phyloP scores from a whole-genome alignment of 2,888 invertebrate species.

The Himalopsyche japonica region DNA sequence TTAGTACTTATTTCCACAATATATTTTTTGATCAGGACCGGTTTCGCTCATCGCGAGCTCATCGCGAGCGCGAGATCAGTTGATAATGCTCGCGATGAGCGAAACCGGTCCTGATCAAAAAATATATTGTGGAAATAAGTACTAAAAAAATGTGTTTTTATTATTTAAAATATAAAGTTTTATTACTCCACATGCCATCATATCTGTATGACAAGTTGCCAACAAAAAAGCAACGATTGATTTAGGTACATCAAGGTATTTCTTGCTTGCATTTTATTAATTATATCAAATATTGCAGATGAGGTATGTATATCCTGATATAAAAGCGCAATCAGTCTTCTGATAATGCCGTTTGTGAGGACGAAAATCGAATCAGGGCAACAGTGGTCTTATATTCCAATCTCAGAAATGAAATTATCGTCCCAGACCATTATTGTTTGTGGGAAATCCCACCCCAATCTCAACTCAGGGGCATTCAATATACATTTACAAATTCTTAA shows the following conservation, averaged over 20 bases:
- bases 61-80: too few species aligned
- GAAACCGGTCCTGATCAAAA: too few species aligned
- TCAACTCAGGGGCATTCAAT: background rate
- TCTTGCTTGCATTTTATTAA: background rate
- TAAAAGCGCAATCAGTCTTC: background rate
- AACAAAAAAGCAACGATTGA: too few species aligned
- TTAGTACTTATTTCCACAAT: too few species aligned
- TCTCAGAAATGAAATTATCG: constrained; percentile 29
- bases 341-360: constrained; percentile 11
- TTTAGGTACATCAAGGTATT: background rate
- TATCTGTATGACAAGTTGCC: too few species aligned
- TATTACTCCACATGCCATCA: too few species aligned
- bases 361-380: constrained; percentile 18
- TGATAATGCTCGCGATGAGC: too few species aligned
- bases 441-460: background rate
- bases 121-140: too few species aligned
- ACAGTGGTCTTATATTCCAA: constrained; percentile 24
- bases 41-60: too few species aligned
- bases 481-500: background rate
- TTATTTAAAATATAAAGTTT: too few species aligned
- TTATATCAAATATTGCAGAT: background rate
- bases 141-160: too few species aligned
- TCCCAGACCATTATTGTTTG: constrained; percentile 23
- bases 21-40: too few species aligned
- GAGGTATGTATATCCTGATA: background rate